phyloP scores from a whole-genome alignment of 2,888 invertebrate species.

The Agapetus fuscipes region DNA sequence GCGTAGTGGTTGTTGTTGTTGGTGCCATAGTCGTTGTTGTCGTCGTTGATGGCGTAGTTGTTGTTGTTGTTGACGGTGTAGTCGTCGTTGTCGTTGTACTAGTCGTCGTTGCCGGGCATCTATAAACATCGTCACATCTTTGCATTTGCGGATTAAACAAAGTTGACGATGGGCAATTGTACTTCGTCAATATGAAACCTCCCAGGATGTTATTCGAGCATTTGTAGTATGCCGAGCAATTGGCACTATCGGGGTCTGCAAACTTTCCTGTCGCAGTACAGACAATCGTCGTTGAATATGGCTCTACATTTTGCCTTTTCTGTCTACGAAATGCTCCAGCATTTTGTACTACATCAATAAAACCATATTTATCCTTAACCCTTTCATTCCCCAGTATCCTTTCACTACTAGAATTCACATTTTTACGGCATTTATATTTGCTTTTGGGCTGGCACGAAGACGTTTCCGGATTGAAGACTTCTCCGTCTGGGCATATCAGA shows the following conservation, averaged over 20 bases:
- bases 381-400: too few species aligned
- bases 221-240: background rate
- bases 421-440: too few species aligned
- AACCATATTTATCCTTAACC: too few species aligned
- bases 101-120: background rate
- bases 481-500: constrained; percentile 7
- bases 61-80: background rate
- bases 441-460: constrained; percentile 7
- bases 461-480: constrained; percentile 10
- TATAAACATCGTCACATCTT: background rate
- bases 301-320: too few species aligned
- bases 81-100: background rate
- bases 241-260: background rate
- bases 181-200: background rate
- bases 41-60: background rate
- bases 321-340: too few species aligned
- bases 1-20: background rate
- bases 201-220: background rate
- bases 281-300: background rate
- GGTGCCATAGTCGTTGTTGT: background rate
- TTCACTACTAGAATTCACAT: too few species aligned
- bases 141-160: background rate
- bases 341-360: too few species aligned
- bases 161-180: background rate
- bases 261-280: constrained; percentile 1